Conservation (phyloP, 2,888 invertebrate genomes). For the Tryphoninae sp. region DNA sequence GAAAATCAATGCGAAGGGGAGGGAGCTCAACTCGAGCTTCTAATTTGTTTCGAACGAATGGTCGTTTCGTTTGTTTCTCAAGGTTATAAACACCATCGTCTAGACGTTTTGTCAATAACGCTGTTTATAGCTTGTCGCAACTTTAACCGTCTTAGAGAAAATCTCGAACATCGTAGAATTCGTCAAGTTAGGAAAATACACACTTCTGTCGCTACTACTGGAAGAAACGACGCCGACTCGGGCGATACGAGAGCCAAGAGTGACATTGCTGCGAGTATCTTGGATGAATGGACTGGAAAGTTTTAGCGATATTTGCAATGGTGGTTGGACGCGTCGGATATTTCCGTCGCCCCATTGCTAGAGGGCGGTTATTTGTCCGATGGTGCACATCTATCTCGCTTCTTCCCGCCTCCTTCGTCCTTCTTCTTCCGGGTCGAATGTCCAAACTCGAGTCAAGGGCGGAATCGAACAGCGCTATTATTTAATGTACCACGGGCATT, state of each 20-base stretch:
- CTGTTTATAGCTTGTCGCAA: neutral
- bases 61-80: neutral
- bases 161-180: neutral
- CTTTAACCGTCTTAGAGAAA: conserved; percentile 13
- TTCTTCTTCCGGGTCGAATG: conserved; percentile 3
- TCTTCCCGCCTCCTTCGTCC: neutral
- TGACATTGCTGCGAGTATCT: conserved; percentile 18
- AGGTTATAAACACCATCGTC: conserved; percentile 2
- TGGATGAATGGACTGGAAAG: conserved; percentile 40
- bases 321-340: conserved; percentile 20
- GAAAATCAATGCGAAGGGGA: no score
- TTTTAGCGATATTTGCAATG: conserved; percentile 27
- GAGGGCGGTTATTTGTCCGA: conserved; percentile 33
- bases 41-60: no score
- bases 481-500: conserved; percentile 39
- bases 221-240: conserved; percentile 1
- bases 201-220: neutral
- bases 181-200: neutral
- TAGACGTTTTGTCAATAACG: conserved; percentile 23
- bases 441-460: conserved; percentile 31
- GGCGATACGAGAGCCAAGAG: conserved; percentile 29
- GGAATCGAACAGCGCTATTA: conserved; percentile 29
- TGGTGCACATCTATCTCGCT: conserved; percentile 22
- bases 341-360: conserved; percentile 24
- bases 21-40: neutral